A percentile compares a stretch with the other conserved stretches of the same genome.
Evolutionary conservation across 2,113 vertebrate genomes (phyloP).

Genomic region (Diphyllodes magnificus): DNA sequence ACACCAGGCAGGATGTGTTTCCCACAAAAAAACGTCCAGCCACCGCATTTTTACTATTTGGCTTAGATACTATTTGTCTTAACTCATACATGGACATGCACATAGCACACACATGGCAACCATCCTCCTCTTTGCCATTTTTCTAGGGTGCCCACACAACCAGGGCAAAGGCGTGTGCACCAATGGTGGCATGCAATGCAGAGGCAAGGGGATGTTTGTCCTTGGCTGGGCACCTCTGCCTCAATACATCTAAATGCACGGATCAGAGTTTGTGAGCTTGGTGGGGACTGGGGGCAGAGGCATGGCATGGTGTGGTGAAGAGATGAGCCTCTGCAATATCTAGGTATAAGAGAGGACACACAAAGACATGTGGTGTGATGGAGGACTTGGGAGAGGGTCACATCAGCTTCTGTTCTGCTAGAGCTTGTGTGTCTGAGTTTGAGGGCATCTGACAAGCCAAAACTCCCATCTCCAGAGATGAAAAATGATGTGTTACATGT

Average conservation of each 20-base stretch:
- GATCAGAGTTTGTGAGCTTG: neutral
- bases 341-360: neutral
- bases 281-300: neutral
- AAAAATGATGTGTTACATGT: accelerated
- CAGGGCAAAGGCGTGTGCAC: neutral
- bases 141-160: too few relatives aligned
- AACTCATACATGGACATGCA: accelerated
- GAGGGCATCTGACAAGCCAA: neutral
- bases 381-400: neutral
- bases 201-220: neutral
- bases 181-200: accelerated
- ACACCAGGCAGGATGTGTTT: neutral
- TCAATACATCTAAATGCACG: accelerated
- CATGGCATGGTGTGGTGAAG: neutral
- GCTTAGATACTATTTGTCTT: neutral
- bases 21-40: neutral
- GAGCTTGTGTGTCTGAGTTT: neutral
- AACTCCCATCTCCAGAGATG: neutral
- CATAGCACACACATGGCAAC: accelerated
- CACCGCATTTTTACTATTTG: neutral
- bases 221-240: neutral
- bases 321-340: neutral
- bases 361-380: neutral
- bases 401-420: neutral
- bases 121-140: neutral